phyloP scores from a whole-genome alignment of 2,888 invertebrate genomes.

The Zaprionus bogoriensis region DNA sequence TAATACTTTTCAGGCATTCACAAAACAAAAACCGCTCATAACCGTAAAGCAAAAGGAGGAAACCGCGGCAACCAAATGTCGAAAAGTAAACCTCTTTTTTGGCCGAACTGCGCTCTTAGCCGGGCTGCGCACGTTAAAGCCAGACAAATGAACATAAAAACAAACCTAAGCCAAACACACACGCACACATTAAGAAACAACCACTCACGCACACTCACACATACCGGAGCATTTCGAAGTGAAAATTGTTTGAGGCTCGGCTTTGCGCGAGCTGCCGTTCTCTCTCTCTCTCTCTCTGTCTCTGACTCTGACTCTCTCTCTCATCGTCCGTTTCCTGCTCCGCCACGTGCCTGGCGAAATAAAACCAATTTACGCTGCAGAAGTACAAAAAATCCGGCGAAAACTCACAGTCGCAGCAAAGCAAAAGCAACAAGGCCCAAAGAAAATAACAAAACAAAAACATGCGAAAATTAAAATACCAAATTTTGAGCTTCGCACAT shows the following conservation, averaged over 20 bases:
- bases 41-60: slow-evolving; percentile 25
- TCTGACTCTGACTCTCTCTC: background rate
- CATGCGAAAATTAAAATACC: slow-evolving; percentile 49
- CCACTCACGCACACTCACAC: background rate
- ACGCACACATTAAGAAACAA: no score
- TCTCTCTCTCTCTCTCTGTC: background rate
- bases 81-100: slow-evolving; percentile 32
- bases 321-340: background rate
- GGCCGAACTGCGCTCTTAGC: background rate
- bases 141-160: slow-evolving; percentile 47
- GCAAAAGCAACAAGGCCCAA: slow-evolving; percentile 7
- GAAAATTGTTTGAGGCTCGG: slow-evolving; percentile 27
- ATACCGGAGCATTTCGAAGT: slow-evolving; percentile 6
- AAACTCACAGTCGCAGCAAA: slow-evolving; percentile 32
- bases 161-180: slow-evolving; percentile 24
- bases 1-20: slow-evolving; percentile 9
- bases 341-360: slow-evolving; percentile 27
- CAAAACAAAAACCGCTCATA: slow-evolving; percentile 25
- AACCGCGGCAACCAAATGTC: slow-evolving; percentile 22
- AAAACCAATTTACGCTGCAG: slow-evolving; percentile 43
- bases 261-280: slow-evolving; percentile 1
- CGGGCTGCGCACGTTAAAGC: slow-evolving; percentile 23
- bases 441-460: slow-evolving; percentile 29
- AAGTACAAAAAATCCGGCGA: slow-evolving; percentile 6
- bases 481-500: slow-evolving; percentile 26